Evolutionary conservation across 2,797 vertebrate species (phyloP).

Genomic region (Neoniphon sammara): DNA sequence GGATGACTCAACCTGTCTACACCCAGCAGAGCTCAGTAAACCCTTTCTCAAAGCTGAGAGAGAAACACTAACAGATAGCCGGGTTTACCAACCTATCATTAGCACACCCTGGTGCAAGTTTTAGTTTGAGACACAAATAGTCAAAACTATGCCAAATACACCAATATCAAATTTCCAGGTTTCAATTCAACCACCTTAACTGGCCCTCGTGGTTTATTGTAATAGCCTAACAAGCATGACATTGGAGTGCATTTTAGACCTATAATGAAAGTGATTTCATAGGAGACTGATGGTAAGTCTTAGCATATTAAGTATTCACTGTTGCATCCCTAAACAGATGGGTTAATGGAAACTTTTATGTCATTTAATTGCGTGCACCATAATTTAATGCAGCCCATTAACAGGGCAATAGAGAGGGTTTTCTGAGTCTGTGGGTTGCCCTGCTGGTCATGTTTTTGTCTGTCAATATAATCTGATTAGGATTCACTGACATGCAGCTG

Average conservation of each 20-base stretch:
- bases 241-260: neutral
- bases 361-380: neutral
- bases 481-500: conserved; percentile 60
- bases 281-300: neutral
- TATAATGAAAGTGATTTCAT: neutral
- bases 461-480: conserved; percentile 38
- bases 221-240: neutral
- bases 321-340: neutral
- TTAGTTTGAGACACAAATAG: conserved; percentile 39
- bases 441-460: conserved; percentile 14
- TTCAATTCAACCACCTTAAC: neutral
- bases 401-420: conserved; percentile 8
- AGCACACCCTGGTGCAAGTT: conserved; percentile 9
- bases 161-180: neutral
- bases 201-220: neutral
- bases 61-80: neutral
- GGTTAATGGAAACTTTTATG: neutral
- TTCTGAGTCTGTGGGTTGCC: conserved; percentile 13
- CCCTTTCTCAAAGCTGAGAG: conserved; percentile 29
- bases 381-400: neutral
- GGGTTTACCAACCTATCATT: conserved; percentile 17
- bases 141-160: conserved; percentile 22
- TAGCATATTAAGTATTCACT: neutral
- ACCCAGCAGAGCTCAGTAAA: conserved; percentile 21
- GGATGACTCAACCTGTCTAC: conserved; percentile 41